A percentile compares a stretch with the other conserved stretches of the same genome.
Conservation (phyloP, 2,113 vertebrate genomes). For the Neolamprologus longior region DNA sequence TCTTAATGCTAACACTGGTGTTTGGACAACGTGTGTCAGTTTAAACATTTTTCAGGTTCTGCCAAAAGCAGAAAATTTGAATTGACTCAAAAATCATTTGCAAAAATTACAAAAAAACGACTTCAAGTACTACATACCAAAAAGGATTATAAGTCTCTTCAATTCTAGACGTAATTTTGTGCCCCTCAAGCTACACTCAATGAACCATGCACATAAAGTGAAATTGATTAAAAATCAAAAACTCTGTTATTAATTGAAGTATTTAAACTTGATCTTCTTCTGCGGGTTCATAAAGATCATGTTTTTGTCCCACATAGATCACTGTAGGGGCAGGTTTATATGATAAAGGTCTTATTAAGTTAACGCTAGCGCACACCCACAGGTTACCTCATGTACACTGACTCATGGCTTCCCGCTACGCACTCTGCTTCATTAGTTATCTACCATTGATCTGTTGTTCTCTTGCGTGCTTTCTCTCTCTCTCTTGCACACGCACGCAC, state of each 20-base stretch:
- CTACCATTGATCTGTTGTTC: slow-evolving; percentile 9
- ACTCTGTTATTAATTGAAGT: not conserved
- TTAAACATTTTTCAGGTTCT: not conserved
- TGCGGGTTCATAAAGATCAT: not conserved
- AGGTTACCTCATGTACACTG: not conserved
- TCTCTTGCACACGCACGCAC: not conserved
- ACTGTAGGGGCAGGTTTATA: not conserved
- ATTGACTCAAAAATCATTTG: not conserved
- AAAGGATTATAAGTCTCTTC: not conserved
- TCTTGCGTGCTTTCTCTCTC: not conserved
- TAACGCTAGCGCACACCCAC: not conserved
- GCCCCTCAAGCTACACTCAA: not conserved
- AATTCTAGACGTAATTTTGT: not conserved
- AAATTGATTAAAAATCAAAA: not conserved
- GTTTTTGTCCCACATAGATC: not conserved
- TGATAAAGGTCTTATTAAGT: not conserved
- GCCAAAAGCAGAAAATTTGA: not conserved
- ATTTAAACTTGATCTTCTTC: not conserved
- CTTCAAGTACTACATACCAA: not conserved
- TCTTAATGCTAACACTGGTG: not conserved
- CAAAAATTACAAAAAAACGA: accelerated
- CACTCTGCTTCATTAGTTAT: not conserved
- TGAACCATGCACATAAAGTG: not conserved
- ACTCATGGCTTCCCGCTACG: not conserved
- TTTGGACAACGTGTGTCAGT: accelerated